Conservation (phyloP, 37 sponge, comb jelly and placozoan species). For the Aphrocallistes beatrix region DNA sequence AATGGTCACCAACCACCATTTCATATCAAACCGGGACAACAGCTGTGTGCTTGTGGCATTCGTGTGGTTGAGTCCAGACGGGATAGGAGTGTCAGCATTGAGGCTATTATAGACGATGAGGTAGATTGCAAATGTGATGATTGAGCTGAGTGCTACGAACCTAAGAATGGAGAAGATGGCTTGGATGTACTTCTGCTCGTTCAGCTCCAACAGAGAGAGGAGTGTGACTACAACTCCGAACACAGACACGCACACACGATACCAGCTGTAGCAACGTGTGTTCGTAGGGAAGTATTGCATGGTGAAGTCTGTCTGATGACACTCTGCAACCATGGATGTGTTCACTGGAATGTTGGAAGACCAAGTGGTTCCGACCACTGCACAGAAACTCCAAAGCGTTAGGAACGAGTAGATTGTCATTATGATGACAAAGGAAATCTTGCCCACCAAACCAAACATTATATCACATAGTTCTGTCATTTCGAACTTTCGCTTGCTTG, state of each 20-base stretch:
- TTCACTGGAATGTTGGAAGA: constrained; percentile 66
- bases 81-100: background rate
- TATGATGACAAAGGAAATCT: constrained; percentile 45
- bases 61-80: background rate
- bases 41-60: background rate
- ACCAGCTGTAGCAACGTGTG: constrained; percentile 34
- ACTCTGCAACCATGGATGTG: constrained; percentile 24
- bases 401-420: constrained; percentile 48
- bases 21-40: constrained; percentile 35
- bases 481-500: constrained; percentile 56
- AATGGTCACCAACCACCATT: constrained; percentile 46
- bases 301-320: constrained; percentile 42
- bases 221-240: constrained; percentile 51
- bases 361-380: constrained; percentile 81
- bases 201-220: constrained; percentile 54
- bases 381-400: constrained; percentile 38
- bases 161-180: constrained; percentile 50
- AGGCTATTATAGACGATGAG: background rate
- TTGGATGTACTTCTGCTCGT: constrained; percentile 75
- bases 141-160: constrained; percentile 49
- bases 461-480: constrained; percentile 52
- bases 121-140: constrained; percentile 36
- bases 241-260: constrained; percentile 56
- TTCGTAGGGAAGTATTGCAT: constrained; percentile 29
- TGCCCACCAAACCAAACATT: constrained; percentile 38